Evolutionary conservation across 2,113 vertebrate genomes (phyloP), one percentile per base, ranked within the genome.

Genomic region (Chlorodrepanis virens): DNA sequence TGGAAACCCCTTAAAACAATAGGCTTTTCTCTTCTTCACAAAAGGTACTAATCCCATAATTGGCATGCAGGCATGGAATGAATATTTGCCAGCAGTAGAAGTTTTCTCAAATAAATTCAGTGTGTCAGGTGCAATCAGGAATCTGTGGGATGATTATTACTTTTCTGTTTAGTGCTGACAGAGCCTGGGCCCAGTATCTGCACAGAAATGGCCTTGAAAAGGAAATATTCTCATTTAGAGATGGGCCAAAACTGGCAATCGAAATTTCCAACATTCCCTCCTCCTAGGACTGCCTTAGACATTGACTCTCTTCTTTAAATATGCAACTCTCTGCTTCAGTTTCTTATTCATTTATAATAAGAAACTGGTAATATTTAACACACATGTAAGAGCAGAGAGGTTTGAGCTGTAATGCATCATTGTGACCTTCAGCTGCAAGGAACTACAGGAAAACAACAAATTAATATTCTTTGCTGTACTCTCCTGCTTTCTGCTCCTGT

Each of bases 391-490:
- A 87, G 50, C 11, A 63, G 63, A 83, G 54, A 83, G 2, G 4
- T 44, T 77, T 57, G 71, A 88, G 90, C 89, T 67, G 52, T 54
- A 91, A 89, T 50, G 79, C n/a, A 80, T 90, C 87, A 57, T 7
- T 59, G 71, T 88, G 94, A 96, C 92, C 92, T 94, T 96, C 92
- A 96, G 63, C 71, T 88, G 79, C 63, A 77, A 91, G 85, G 75
- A 90, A 56, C 76, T 56, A 31, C 0, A 83, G 85, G 77, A 91
- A 87, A 92, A 64, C 87, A 95, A 86, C 78, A 96, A 93, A 93
- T 90, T 90, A 67, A 90, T 65, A 94, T 90, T 94, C 95, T 85
- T 90, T 86, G 71, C 90, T 67, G 35, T 80, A n/a, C 40, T 71
- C 83, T 37, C 10, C 6, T 68, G 70, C 42, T 85, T 96, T 91